phyloP scores from a whole-genome alignment of 2,113 vertebrate genomes.

The Calidris pygmaea region DNA sequence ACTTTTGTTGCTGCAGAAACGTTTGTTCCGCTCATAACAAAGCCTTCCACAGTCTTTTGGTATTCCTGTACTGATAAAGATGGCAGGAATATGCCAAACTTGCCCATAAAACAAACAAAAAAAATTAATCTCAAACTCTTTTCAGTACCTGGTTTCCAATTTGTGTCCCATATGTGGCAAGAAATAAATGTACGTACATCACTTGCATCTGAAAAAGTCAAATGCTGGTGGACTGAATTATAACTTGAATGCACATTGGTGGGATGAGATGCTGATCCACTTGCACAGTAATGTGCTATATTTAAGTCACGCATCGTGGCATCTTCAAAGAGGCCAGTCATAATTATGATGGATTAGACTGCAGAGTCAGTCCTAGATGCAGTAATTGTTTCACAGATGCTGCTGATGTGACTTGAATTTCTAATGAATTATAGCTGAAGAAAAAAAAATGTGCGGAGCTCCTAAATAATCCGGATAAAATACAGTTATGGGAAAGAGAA shows the following conservation, averaged over 20 bases:
- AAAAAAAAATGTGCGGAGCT: conserved; percentile 29
- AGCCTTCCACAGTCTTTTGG: neutral
- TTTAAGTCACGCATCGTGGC: conserved; percentile 74
- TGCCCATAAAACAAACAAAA: neutral
- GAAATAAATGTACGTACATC: conserved; percentile 6
- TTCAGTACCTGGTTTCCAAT: neutral
- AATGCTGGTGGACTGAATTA: conserved; percentile 49
- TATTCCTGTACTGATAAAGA: neutral
- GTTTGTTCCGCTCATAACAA: neutral
- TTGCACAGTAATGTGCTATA: conserved; percentile 77
- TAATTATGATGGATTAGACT: conserved; percentile 91
- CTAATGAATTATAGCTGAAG: conserved; percentile 71
- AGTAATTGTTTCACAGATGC: conserved; percentile 88
- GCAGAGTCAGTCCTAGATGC: conserved; percentile 77
- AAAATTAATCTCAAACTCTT: neutral
- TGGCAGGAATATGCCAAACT: neutral
- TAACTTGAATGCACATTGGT: conserved; percentile 52
- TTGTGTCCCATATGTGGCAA: neutral
- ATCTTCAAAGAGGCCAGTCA: conserved; percentile 81
- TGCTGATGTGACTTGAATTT: conserved; percentile 83
- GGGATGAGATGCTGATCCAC: conserved; percentile 68
- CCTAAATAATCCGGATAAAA: conserved; percentile 22
- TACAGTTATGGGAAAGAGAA: neutral
- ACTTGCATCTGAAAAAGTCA: conserved; percentile 39
- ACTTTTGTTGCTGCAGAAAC: neutral